Conservation (phyloP, 2,797 vertebrate genomes). For the Chaunax sp. region DNA sequence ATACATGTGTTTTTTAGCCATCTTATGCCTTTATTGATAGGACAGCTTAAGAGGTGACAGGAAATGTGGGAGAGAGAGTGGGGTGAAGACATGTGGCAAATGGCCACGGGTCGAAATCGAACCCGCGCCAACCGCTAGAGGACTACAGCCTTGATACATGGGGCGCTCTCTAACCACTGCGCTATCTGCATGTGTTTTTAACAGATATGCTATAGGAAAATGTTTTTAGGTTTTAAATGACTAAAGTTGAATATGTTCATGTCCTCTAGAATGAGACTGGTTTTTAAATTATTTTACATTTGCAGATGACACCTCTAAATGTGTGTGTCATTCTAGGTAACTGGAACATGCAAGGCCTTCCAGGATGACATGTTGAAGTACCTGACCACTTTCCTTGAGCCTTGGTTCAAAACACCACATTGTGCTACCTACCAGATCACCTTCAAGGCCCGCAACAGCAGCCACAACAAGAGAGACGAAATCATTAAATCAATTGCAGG, state of each 20-base stretch:
- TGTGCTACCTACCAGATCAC: conserved; percentile 92
- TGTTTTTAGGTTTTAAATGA: background rate
- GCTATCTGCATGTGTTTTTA: too few species aligned
- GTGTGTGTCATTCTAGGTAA: conserved; percentile 68
- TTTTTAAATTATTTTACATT: background rate
- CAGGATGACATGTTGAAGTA: conserved; percentile 94
- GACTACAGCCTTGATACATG: too few species aligned
- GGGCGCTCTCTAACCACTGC: too few species aligned
- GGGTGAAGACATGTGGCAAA: too few species aligned
- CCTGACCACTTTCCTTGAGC: conserved; percentile 89
- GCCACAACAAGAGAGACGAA: conserved; percentile 92
- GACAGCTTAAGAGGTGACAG: too few species aligned
- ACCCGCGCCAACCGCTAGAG: too few species aligned
- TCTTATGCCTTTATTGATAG: too few species aligned
- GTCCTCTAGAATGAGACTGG: background rate
- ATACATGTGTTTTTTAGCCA: background rate
- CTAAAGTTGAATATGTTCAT: background rate
- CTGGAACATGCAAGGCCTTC: conserved; percentile 94
- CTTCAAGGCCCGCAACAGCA: conserved; percentile 96
- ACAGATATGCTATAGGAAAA: too few species aligned
- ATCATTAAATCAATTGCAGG: conserved; percentile 95
- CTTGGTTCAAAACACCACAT: conserved; percentile 94
- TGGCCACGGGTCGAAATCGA: too few species aligned
- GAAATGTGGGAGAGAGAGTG: too few species aligned
- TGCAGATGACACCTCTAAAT: background rate